These are phyloP conservation scores for Synergus umbraculus DNA, from an alignment of 2,888 invertebrate genomes.

Conservation along the genomic window DNA sequence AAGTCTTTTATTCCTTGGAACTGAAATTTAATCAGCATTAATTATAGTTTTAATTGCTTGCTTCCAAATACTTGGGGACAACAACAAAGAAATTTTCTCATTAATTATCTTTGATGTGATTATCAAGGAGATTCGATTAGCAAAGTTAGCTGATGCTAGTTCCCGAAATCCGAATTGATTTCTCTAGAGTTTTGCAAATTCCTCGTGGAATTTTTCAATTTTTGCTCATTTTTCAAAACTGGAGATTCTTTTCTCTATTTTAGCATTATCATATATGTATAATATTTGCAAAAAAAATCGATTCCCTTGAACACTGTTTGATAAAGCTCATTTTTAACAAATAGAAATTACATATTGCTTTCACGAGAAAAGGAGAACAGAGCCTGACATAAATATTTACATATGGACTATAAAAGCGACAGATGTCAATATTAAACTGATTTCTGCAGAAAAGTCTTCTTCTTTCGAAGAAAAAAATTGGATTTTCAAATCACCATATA, in stretches of 20 bases:
- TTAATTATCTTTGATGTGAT: not conserved
- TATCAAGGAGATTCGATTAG: not conserved
- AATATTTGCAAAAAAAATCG: constrained; percentile 1
- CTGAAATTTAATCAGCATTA: constrained; percentile 21
- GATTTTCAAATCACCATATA: not conserved
- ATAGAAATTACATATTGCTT: not conserved
- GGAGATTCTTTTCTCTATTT: not conserved
- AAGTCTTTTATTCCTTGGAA: constrained; percentile 21
- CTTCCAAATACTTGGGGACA: not conserved
- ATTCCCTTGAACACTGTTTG: constrained; percentile 9
- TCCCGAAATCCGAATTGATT: not conserved
- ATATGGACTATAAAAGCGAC: constrained; percentile 28
- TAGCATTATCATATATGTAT: not conserved
- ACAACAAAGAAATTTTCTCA: constrained; percentile 7
- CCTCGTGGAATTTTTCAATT: no score
- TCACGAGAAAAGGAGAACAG: not conserved
- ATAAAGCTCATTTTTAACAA: constrained; percentile 4
- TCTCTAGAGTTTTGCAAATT: not conserved
- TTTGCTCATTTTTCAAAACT: not conserved
- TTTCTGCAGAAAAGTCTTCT: not conserved
- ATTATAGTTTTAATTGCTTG: not conserved
- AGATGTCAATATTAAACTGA: constrained; percentile 18
- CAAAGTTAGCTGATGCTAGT: not conserved
- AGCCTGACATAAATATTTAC: constrained; percentile 22
- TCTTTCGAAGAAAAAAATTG: not conserved